These are phyloP conservation scores for Macrophya alboannulata DNA, from an alignment of 2,888 invertebrate genomes.

Conservation along the genomic window DNA sequence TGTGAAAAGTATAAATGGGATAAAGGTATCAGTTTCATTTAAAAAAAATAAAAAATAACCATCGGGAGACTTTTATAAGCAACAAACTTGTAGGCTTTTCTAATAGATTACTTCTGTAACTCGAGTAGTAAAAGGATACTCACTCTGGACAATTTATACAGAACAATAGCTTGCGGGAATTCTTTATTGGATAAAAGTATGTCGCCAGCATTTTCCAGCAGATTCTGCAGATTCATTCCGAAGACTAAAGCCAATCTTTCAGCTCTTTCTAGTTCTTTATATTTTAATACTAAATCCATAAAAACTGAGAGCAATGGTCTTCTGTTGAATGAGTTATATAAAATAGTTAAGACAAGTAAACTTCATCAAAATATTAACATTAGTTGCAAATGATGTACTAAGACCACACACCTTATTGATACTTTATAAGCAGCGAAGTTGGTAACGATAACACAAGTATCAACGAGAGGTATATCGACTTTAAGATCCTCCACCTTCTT, in stretches of 20 bases:
- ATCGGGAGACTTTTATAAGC: neutral
- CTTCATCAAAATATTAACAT: neutral
- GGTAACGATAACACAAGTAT: conserved; percentile 84
- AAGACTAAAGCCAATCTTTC: conserved; percentile 83
- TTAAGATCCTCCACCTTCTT: conserved; percentile 80
- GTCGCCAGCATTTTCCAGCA: conserved; percentile 92
- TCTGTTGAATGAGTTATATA: conserved; percentile 70
- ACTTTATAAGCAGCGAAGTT: conserved; percentile 84
- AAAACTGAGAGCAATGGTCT: conserved; percentile 81
- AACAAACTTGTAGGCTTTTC: neutral
- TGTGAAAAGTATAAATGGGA: conserved; percentile 4
- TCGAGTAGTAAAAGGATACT: conserved; percentile 56
- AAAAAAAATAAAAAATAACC: neutral
- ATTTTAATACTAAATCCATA: conserved; percentile 82
- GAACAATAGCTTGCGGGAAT: conserved; percentile 89
- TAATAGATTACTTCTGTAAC: neutral
- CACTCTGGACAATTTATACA: conserved; percentile 91
- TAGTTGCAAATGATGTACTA: conserved; percentile 15
- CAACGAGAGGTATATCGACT: conserved; percentile 80
- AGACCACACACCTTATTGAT: conserved; percentile 80
- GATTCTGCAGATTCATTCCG: conserved; percentile 84
- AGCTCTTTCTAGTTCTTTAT: conserved; percentile 82
- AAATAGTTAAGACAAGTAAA: neutral
- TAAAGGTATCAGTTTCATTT: neutral
- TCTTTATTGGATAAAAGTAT: conserved; percentile 88